phyloP scores from a whole-genome alignment of 2,888 invertebrate species.

The Xanthostigma xanthostigma region DNA sequence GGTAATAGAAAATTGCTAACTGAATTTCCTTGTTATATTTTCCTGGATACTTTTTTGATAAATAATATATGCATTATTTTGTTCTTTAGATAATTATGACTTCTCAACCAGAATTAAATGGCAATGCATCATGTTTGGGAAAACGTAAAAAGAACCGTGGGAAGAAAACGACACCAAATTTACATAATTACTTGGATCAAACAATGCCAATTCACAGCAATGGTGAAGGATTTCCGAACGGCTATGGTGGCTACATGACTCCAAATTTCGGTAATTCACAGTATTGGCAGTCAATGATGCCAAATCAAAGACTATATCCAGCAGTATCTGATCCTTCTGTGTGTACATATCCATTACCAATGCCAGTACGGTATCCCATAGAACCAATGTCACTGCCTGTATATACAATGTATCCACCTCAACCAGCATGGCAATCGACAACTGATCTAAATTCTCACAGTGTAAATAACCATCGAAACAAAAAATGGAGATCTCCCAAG shows the following conservation, averaged over 20 bases:
- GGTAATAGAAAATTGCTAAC: too few relatives aligned
- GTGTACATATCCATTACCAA: slow-evolving; percentile 25
- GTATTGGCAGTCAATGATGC: slow-evolving; percentile 17
- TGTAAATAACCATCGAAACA: not conserved
- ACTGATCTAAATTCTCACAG: slow-evolving; percentile 4
- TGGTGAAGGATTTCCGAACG: not conserved
- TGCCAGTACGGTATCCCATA: slow-evolving; percentile 32
- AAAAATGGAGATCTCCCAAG: not conserved
- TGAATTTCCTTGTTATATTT: too few relatives aligned
- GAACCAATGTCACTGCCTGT: slow-evolving; percentile 51
- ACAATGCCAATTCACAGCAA: not conserved
- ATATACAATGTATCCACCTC: slow-evolving; percentile 38
- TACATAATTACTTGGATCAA: too few relatives aligned
- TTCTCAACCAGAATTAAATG: slow-evolving; percentile 23
- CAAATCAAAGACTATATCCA: slow-evolving; percentile 31
- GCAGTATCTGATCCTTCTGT: slow-evolving; percentile 31
- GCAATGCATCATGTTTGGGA: slow-evolving; percentile 25
- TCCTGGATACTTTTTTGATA: too few relatives aligned
- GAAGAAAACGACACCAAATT: slow-evolving; percentile 16
- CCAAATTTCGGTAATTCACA: slow-evolving; percentile 6
- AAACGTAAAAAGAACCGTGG: slow-evolving; percentile 28
- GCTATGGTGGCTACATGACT: not conserved
- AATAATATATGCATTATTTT: not conserved
- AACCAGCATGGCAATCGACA: slow-evolving; percentile 2
- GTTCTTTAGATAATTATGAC: not conserved